A percentile compares a stretch with the other conserved stretches of the same genome.
phyloP scores from a whole-genome alignment of 2,113 vertebrate species.

The Halichoeres trimaculatus region DNA sequence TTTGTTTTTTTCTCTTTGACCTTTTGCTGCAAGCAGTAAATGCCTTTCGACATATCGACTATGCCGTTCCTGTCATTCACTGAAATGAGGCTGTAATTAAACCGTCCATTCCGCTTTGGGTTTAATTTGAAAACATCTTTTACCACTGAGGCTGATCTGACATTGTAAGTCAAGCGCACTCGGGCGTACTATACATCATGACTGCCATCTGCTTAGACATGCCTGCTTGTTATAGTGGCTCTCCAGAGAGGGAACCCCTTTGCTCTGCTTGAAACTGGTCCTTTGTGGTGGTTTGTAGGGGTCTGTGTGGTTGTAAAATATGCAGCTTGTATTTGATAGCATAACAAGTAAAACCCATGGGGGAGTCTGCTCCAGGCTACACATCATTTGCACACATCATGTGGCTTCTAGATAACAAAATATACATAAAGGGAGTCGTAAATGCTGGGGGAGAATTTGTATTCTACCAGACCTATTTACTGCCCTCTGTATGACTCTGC shows the following conservation, averaged over 20 bases:
- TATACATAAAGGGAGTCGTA: too few species aligned
- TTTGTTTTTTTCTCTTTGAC: constrained; percentile 12
- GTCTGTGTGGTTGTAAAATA: constrained; percentile 31
- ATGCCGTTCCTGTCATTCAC: constrained; percentile 2
- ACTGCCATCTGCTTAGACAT: constrained; percentile 58
- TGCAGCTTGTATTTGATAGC: constrained; percentile 30
- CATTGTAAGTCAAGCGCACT: constrained; percentile 45
- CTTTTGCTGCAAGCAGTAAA: constrained; percentile 22
- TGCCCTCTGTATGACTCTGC: background rate
- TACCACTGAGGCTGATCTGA: constrained; percentile 25
- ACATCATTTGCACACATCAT: constrained; percentile 14
- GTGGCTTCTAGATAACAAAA: background rate
- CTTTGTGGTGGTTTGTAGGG: constrained; percentile 32
- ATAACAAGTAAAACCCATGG: constrained; percentile 19
- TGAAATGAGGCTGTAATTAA: constrained; percentile 41
- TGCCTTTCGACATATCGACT: constrained; percentile 9
- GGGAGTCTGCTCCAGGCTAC: constrained; percentile 4
- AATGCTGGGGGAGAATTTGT: background rate
- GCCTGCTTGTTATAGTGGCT: constrained; percentile 30
- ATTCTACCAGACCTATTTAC: background rate
- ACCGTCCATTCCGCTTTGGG: constrained; percentile 25
- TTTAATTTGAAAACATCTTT: constrained; percentile 41
- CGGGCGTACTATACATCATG: constrained; percentile 39
- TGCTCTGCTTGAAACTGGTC: constrained; percentile 33
- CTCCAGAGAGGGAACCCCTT: constrained; percentile 38